A percentile compares a stretch with the other conserved stretches of the same genome.
phyloP scores from a whole-genome alignment of 2,888 invertebrate genomes.

The Pristionchus japonicus region DNA sequence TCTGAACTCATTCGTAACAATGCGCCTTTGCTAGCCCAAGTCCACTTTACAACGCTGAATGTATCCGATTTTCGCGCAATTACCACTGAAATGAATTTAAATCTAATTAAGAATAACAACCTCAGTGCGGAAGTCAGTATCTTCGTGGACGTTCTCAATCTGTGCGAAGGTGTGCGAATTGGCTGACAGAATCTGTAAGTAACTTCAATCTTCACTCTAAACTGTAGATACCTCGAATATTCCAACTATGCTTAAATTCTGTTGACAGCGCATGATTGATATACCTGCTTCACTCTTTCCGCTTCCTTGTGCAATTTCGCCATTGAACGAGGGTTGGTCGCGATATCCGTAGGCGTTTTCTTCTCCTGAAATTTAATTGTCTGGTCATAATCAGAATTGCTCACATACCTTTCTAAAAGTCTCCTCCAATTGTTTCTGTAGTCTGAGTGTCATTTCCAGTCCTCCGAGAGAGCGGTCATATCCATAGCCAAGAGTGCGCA shows the following conservation, averaged over 20 bases:
- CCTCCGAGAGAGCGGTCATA: constrained; percentile 91
- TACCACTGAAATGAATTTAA: too few relatives aligned
- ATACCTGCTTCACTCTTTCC: constrained; percentile 90
- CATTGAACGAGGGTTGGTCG: constrained; percentile 86
- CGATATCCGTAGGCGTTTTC: constrained; percentile 59
- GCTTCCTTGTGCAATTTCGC: constrained; percentile 97
- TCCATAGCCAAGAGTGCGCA: constrained; percentile 84
- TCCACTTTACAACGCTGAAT: too few relatives aligned
- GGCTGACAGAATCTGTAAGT: constrained; percentile 87
- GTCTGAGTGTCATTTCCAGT: constrained; percentile 89
- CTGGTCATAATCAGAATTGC: constrained; percentile 77
- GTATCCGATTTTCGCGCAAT: too few relatives aligned
- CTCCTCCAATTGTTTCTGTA: constrained; percentile 76
- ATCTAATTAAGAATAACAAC: constrained; percentile 39
- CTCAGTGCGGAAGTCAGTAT: constrained; percentile 86
- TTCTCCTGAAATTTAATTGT: constrained; percentile 76
- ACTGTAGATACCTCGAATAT: too few relatives aligned
- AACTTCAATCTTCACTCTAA: too few relatives aligned
- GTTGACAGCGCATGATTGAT: too few relatives aligned
- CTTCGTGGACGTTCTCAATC: constrained; percentile 94
- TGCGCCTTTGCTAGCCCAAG: too few relatives aligned
- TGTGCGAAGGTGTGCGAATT: constrained; percentile 93
- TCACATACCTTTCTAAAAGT: constrained; percentile 45
- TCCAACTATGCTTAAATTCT: too few relatives aligned
- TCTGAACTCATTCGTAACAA: too few relatives aligned